These are phyloP conservation scores for Tribolium madens DNA, from an alignment of 1,140 invertebrate species.

Conservation along the genomic window DNA sequence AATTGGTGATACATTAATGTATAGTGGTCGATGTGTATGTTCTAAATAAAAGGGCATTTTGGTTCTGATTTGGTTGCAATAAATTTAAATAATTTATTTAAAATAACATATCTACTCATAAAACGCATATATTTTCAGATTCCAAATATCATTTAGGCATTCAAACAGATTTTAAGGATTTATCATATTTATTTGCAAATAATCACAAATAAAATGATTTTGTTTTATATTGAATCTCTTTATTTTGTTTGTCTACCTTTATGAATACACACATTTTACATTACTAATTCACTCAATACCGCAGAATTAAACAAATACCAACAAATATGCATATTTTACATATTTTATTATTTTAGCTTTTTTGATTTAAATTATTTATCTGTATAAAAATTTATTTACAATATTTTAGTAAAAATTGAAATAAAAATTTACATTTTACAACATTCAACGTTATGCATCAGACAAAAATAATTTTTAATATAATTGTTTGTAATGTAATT, in stretches of 20 bases:
- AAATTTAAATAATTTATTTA: constrained; percentile 41
- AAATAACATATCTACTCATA: constrained; percentile 38
- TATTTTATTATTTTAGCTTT: too few relatives aligned
- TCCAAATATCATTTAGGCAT: constrained; percentile 30
- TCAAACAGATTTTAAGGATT: constrained; percentile 24
- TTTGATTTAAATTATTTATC: not conserved
- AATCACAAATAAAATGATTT: constrained; percentile 26
- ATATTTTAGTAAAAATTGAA: too few relatives aligned
- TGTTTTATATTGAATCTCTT: constrained; percentile 1
- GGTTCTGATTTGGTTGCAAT: constrained; percentile 24
- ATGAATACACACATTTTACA: not conserved
- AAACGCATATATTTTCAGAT: constrained; percentile 40
- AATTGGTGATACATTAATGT: too few relatives aligned
- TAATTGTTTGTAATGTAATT: not conserved
- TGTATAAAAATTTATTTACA: not conserved
- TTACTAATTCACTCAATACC: not conserved
- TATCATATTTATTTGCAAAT: constrained; percentile 31
- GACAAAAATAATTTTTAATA: too few relatives aligned
- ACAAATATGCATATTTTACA: not conserved
- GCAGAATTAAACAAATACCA: not conserved
- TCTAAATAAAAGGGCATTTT: constrained; percentile 17
- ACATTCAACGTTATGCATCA: too few relatives aligned
- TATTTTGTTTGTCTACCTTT: not conserved
- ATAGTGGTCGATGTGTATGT: not conserved
- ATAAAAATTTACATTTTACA: too few relatives aligned